Conservation (phyloP, 2,888 invertebrate genomes). For the Drosophila anceps region DNA sequence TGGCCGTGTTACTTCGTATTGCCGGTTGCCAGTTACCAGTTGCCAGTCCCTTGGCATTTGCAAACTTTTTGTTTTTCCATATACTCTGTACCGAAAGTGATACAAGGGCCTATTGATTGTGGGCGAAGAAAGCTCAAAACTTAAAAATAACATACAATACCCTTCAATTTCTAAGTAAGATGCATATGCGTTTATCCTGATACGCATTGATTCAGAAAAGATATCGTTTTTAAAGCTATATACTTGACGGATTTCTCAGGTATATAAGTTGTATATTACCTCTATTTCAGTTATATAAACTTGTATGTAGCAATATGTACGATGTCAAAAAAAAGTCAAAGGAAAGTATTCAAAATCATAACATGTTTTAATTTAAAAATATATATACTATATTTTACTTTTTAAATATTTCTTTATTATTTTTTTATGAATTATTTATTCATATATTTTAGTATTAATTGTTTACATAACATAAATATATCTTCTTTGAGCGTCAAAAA, state of each 20-base stretch:
- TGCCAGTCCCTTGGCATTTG: conserved; percentile 36
- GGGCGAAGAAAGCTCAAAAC: neutral
- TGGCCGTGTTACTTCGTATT: conserved; percentile 16
- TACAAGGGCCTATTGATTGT: neutral
- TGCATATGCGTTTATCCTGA: no score
- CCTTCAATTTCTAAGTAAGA: neutral
- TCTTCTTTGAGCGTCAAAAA: neutral
- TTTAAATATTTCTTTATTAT: neutral
- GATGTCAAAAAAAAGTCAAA: no score
- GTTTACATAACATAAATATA: neutral
- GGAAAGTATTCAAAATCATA: no score
- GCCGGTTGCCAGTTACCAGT: conserved; percentile 9
- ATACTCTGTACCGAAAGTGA: neutral
- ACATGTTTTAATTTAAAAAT: no score
- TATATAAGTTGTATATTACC: no score
- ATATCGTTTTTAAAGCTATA: no score
- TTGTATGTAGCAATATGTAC: no score
- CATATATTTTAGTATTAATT: neutral
- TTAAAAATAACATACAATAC: neutral
- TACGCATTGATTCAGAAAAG: no score
- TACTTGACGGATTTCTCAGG: no score
- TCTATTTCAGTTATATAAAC: no score
- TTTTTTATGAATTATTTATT: neutral
- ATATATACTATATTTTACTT: neutral
- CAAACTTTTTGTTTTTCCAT: conserved; percentile 16